phyloP scores from a whole-genome alignment of 2,113 vertebrate genomes.

The Tenebrosternarchus preto region DNA sequence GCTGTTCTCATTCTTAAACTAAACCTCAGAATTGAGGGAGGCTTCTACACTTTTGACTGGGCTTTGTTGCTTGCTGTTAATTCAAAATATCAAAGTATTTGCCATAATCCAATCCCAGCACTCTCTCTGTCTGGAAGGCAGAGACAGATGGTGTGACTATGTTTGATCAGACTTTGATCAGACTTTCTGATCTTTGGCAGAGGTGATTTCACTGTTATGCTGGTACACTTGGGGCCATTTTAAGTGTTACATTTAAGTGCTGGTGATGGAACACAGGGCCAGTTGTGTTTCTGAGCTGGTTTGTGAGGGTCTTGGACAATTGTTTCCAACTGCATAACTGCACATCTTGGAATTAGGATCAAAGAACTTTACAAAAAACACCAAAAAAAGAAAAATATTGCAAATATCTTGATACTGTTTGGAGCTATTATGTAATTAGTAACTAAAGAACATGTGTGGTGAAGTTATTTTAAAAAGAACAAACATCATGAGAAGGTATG shows the following conservation, averaged over 20 bases:
- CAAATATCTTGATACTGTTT: no score
- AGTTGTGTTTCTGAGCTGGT: constrained; percentile 17
- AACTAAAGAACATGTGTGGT: no score
- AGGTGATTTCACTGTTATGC: not conserved
- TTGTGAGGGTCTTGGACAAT: constrained; percentile 4
- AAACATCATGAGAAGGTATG: not conserved
- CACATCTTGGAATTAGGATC: not conserved
- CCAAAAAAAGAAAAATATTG: no score
- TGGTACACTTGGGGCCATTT: not conserved
- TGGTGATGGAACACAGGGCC: no score
- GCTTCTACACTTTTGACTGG: not conserved
- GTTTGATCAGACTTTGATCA: not conserved
- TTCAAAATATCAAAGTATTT: no score
- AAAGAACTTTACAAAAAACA: no score
- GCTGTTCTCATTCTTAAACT: not conserved
- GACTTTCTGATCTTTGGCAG: not conserved
- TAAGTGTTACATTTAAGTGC: not conserved
- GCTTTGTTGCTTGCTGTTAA: not conserved
- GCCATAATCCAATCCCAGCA: not conserved
- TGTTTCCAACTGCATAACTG: constrained; percentile 12
- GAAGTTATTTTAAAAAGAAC: not conserved
- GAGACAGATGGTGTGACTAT: not conserved
- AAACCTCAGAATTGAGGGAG: not conserved
- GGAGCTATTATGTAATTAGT: no score
- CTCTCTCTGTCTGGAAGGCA: not conserved